Evolutionary conservation across 2,797 vertebrate species (phyloP).

Genomic region (Girardinus metallicus): DNA sequence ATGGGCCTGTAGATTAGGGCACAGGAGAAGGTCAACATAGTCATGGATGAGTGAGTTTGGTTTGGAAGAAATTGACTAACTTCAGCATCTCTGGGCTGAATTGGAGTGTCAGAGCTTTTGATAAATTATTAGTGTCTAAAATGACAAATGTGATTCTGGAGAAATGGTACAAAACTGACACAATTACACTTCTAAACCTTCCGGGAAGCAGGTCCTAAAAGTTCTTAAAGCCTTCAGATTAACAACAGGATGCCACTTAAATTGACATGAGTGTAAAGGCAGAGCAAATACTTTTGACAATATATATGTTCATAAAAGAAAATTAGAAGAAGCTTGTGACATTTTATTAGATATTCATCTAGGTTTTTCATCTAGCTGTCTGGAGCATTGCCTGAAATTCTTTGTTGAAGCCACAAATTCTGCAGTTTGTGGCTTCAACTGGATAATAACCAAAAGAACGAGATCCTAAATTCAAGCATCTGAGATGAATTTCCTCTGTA

Average conservation of each 20-base stretch:
- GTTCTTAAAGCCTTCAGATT: neutral
- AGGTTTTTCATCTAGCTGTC: no score
- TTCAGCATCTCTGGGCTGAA: neutral
- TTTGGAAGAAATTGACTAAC: neutral
- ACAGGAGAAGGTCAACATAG: neutral
- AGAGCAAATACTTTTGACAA: neutral
- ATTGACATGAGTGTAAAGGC: neutral
- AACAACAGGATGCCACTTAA: neutral
- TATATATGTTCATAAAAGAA: neutral
- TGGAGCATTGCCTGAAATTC: no score
- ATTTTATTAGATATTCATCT: neutral
- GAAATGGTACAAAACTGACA: neutral
- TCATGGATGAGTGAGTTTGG: neutral
- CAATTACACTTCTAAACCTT: neutral
- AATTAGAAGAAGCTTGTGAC: neutral
- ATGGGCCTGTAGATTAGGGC: neutral
- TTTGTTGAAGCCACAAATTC: no score
- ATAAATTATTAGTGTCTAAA: neutral
- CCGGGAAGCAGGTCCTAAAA: neutral
- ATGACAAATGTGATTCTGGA: neutral
- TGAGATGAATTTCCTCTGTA: neutral
- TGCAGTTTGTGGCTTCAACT: no score
- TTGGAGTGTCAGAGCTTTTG: neutral
- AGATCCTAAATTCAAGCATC: neutral
- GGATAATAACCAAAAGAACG: neutral